A percentile compares a stretch with the other conserved stretches of the same genome.
phyloP scores from a whole-genome alignment of 2,113 vertebrate species.

The Aldabrachelys gigantea region DNA sequence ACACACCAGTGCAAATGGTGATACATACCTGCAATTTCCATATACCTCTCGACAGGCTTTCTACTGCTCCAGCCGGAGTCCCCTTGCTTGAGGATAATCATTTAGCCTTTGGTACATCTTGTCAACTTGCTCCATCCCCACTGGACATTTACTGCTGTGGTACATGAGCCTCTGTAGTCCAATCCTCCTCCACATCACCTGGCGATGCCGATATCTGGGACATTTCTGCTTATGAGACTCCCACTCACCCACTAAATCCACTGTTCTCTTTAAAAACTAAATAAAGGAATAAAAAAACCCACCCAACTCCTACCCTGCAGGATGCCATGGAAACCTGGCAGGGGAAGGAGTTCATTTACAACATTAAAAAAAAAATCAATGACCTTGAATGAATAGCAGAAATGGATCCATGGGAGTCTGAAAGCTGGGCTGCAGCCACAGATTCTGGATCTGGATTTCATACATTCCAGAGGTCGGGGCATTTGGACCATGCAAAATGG shows the following conservation, averaged over 20 bases:
- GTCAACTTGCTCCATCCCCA: not conserved
- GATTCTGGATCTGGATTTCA: not conserved
- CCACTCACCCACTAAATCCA: not conserved
- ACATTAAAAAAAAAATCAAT: conserved; percentile 10
- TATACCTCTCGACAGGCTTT: not conserved
- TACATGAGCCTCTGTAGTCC: not conserved
- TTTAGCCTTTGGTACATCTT: fast-evolving
- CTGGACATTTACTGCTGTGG: not conserved
- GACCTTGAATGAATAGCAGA: conserved; percentile 28
- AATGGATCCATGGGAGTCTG: not conserved
- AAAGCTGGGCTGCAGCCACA: not conserved
- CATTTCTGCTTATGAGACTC: not conserved
- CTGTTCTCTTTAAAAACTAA: conserved; percentile 12
- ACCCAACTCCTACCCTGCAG: not conserved
- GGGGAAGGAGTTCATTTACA: conserved; percentile 7
- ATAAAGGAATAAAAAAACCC: not conserved
- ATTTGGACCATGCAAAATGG: not conserved
- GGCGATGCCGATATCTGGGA: not conserved
- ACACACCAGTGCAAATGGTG: not conserved
- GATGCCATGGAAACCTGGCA: not conserved
- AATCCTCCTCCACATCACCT: not conserved
- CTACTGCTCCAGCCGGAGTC: not conserved
- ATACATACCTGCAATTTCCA: not conserved
- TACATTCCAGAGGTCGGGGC: not conserved
- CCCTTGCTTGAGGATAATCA: not conserved